Base-by-base conservation (phyloP, 1,140 invertebrate species). In the Notospermus geniculatus region DNA sequence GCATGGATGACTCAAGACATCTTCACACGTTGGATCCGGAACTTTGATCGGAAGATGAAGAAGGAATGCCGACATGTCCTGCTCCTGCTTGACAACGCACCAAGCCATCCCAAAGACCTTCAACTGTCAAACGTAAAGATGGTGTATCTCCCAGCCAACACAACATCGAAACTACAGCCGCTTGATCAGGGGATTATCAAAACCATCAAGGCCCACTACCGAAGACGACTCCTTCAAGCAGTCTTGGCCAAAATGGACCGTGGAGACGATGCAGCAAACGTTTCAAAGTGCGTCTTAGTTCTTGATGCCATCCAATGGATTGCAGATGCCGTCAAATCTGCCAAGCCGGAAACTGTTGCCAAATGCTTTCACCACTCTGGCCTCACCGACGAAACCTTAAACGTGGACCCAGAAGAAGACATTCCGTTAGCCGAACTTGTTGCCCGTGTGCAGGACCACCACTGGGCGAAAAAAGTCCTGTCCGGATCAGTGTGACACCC, bases 1-100 rank as follows among this genome's bases (percentile, higher is more conserved):
- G 67, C 69, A 2, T 71, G 70, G 70, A 72, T 73, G 70, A 72
- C 59, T 9, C 13, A 27, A 19, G 43, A 62, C 13, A 43, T 73
- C 2, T 71, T 70, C 29, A 17, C 0, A 9, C 62, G 68, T 19
- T 73, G 68, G 70, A n/a, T 70, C n/a, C 9, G 54, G n/a, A 30
- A 60, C 7, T 59, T 70, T 23, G 59, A 73, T 53, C 56, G 41
- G 19, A 50, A 62, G 1, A 68, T 70, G 60, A 53, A 28, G 2
- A 28, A 45, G 9, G 23, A 59, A 36, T 55, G 60, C 54, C 25
- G 63, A 19, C 63, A 68, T 25, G 43, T 72, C 15, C 27, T 71
- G 1, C 27, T 72, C 4, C 28, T 61, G 11, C 11, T 43, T 43
- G 39, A 43, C 39, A 43, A 43, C 19, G 39, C 39, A 43, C 39